Conservation (phyloP, 2,113 vertebrate genomes). For the human region DNA sequence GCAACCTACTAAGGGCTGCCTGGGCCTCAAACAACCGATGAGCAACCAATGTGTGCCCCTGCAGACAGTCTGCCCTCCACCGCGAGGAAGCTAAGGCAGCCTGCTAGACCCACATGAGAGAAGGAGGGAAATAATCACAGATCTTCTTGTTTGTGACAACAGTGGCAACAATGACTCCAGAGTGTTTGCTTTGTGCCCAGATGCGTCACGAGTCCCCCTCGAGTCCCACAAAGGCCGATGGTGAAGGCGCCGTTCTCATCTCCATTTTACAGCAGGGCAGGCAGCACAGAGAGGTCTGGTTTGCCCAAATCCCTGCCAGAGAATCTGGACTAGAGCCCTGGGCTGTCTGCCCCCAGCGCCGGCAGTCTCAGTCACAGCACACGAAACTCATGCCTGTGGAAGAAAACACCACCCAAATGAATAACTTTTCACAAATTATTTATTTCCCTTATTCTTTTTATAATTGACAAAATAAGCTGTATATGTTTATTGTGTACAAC, state of each 20-base stretch:
- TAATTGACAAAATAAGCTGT: neutral
- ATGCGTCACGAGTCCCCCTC: fast-evolving
- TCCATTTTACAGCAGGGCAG: neutral
- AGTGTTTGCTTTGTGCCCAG: neutral
- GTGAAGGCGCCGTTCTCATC: neutral
- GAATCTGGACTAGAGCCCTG: neutral
- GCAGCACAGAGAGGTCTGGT: neutral
- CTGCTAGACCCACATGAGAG: neutral
- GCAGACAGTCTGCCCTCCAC: neutral
- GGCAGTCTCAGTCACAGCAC: neutral
- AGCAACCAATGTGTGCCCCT: neutral
- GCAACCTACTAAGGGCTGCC: neutral
- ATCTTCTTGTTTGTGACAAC: neutral
- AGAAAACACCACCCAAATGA: neutral
- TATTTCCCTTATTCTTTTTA: neutral
- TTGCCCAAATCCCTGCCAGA: neutral
- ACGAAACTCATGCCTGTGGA: neutral
- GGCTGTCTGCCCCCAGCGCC: neutral
- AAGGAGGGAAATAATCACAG: too few species aligned
- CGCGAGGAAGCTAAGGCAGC: neutral
- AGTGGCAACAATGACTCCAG: neutral
- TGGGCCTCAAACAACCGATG: neutral
- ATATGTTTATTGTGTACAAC: neutral
- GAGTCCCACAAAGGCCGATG: neutral
- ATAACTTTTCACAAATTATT: neutral